Evolutionary conservation across 1,140 invertebrate species (phyloP).

Genomic region (Hylaeus anthracinus): DNA sequence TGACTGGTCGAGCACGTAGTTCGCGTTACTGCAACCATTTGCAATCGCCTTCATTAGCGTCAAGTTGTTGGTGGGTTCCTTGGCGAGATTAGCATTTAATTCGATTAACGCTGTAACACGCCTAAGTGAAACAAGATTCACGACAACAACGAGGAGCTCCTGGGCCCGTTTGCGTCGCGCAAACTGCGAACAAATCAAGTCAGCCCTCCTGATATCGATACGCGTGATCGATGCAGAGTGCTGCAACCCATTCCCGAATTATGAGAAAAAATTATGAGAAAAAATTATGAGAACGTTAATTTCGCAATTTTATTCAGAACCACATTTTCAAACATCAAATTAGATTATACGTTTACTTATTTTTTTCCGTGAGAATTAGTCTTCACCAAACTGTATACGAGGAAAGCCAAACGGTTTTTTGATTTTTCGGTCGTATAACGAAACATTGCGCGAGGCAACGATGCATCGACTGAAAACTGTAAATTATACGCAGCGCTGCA

Average conservation of each 20-base stretch:
- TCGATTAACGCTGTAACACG: conserved; percentile 37
- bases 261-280: no score
- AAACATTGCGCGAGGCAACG: not conserved
- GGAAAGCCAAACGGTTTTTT: no score
- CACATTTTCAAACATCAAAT: no score
- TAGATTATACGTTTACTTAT: no score
- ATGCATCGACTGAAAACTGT: not conserved
- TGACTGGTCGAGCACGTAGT: not conserved
- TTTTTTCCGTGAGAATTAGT: no score
- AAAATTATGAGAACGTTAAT: no score
- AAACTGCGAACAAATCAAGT: not conserved
- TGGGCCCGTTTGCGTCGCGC: no score
- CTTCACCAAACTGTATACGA: no score
- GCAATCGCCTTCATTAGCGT: conserved; percentile 34
- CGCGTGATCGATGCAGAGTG: not conserved
- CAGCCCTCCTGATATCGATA: not conserved
- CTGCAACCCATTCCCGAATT: no score
- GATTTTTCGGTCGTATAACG: no score
- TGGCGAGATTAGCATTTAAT: conserved; percentile 30
- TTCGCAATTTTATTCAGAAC: no score
- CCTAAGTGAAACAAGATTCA: conserved; percentile 17
- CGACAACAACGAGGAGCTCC: no score
- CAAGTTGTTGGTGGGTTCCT: conserved; percentile 15
- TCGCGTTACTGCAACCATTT: conserved; percentile 31
- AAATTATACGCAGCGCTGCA: not conserved